phyloP scores from a whole-genome alignment of 2,888 invertebrate species.

The Platycheirus albimanus region DNA sequence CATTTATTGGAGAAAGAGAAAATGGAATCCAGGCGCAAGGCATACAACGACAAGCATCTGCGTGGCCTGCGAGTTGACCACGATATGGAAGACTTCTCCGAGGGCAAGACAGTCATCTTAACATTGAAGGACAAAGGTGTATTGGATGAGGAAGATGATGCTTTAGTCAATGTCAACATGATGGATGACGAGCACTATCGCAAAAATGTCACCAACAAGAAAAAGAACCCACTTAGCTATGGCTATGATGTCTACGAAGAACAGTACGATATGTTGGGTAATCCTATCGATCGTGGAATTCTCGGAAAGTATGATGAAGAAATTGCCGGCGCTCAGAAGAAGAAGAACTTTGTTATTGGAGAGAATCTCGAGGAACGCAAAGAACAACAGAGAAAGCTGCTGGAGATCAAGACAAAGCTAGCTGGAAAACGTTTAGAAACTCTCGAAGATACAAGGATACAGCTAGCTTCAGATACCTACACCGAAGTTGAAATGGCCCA shows the following conservation, averaged over 20 bases:
- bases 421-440: slow-evolving; percentile 88
- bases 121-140: slow-evolving; percentile 97
- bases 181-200: slow-evolving; percentile 92
- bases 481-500: slow-evolving; percentile 92
- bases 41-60: slow-evolving; percentile 89
- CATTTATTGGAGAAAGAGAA: slow-evolving; percentile 92
- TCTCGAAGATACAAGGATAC: slow-evolving; percentile 87
- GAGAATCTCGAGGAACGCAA: slow-evolving; percentile 85
- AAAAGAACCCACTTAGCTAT: slow-evolving; percentile 91
- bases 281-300: slow-evolving; percentile 86
- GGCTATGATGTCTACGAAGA: slow-evolving; percentile 93
- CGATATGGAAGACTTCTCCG: slow-evolving; percentile 87
- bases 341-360: slow-evolving; percentile 90
- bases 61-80: slow-evolving; percentile 94
- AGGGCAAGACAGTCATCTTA: slow-evolving; percentile 93
- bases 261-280: slow-evolving; percentile 87
- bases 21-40: slow-evolving; percentile 84
- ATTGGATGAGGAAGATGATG: slow-evolving; percentile 93
- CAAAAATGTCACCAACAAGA: slow-evolving; percentile 92
- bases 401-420: slow-evolving; percentile 85
- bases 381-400: slow-evolving; percentile 82
- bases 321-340: slow-evolving; percentile 84
- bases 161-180: slow-evolving; percentile 95
- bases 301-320: slow-evolving; percentile 98
- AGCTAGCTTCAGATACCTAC: slow-evolving; percentile 93